These are phyloP conservation scores for Xiphias gladius DNA, from an alignment of 2,113 vertebrate genomes.

Conservation along the genomic window DNA sequence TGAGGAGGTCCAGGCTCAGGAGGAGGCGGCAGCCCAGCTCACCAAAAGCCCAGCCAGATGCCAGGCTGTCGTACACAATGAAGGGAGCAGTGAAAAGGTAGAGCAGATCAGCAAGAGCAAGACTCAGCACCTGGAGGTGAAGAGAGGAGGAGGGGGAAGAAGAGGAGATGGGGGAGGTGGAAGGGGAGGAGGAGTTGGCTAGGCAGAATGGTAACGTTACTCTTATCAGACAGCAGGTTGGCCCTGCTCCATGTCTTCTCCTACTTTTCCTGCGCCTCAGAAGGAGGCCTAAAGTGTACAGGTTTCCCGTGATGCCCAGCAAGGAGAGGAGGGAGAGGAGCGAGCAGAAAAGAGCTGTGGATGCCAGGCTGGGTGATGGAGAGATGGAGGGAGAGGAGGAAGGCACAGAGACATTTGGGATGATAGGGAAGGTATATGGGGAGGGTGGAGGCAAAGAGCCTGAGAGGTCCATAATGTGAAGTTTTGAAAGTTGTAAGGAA, in stretches of 20 bases:
- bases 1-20: slow-evolving; percentile 88
- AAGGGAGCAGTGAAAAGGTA: slow-evolving; percentile 89
- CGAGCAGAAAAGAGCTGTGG: slow-evolving; percentile 86
- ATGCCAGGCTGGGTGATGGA: slow-evolving; percentile 82
- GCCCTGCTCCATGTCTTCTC: slow-evolving; percentile 64
- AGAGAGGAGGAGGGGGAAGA: slow-evolving; percentile 82
- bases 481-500: slow-evolving; percentile 1
- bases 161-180: slow-evolving; percentile 72
- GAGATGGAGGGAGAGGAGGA: slow-evolving; percentile 79
- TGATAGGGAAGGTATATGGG: slow-evolving; percentile 66
- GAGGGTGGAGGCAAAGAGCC: slow-evolving; percentile 73
- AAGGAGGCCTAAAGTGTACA: slow-evolving; percentile 87
- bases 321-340: slow-evolving; percentile 87
- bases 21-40: slow-evolving; percentile 87
- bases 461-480: slow-evolving; percentile 77
- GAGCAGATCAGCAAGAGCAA: slow-evolving; percentile 88
- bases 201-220: slow-evolving; percentile 74
- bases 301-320: slow-evolving; percentile 86
- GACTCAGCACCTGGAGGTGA: slow-evolving; percentile 87
- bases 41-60: slow-evolving; percentile 87
- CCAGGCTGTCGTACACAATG: slow-evolving; percentile 88
- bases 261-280: slow-evolving; percentile 79
- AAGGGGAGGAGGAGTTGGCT: slow-evolving; percentile 69
- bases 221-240: slow-evolving; percentile 68
- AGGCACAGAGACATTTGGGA: slow-evolving; percentile 74